These are phyloP conservation scores for Meloidogyne hapla DNA, from an alignment of 1,140 invertebrate species.

Conservation along the genomic window DNA sequence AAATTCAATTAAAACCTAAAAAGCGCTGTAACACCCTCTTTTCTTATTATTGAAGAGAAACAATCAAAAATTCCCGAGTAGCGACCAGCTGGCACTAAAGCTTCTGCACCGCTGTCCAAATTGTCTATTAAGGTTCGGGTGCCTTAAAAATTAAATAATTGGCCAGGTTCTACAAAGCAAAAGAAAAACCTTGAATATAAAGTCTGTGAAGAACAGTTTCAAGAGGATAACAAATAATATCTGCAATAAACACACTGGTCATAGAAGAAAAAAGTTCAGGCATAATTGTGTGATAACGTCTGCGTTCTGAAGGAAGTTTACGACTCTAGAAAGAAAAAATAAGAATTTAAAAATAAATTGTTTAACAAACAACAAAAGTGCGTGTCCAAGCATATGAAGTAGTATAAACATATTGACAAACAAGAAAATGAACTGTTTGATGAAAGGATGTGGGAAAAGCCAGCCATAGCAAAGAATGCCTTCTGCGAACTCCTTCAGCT, in stretches of 20 bases:
- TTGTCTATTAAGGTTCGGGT: conserved; percentile 51
- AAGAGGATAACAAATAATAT: conserved; percentile 48
- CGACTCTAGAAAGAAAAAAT: conserved; percentile 31
- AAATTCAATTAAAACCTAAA: conserved; percentile 17
- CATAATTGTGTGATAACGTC: conserved; percentile 45
- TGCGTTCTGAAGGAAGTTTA: conserved; percentile 40
- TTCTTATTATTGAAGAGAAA: conserved; percentile 32
- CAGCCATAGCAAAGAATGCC: conserved; percentile 39
- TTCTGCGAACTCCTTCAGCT: conserved; percentile 23
- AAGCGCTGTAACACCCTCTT: conserved; percentile 38
- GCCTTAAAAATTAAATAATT: conserved; percentile 19
- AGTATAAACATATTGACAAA: conserved; percentile 38
- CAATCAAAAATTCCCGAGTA: conserved; percentile 48
- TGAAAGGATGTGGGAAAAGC: conserved; percentile 32
- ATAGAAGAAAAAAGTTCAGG: conserved; percentile 48
- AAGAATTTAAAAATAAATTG: conserved; percentile 11
- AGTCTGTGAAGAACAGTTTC: conserved; percentile 50
- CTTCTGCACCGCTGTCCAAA: conserved; percentile 41
- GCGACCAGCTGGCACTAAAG: conserved; percentile 32
- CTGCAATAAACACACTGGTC: conserved; percentile 34
- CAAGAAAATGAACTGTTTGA: conserved; percentile 40
- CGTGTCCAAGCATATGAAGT: conserved; percentile 42
- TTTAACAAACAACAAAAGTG: conserved; percentile 39
- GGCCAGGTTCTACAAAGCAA: background rate
- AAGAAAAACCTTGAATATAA: conserved; percentile 41